These are phyloP conservation scores for Malurus elegans DNA, from an alignment of 2,113 vertebrate genomes.

Conservation along the genomic window DNA sequence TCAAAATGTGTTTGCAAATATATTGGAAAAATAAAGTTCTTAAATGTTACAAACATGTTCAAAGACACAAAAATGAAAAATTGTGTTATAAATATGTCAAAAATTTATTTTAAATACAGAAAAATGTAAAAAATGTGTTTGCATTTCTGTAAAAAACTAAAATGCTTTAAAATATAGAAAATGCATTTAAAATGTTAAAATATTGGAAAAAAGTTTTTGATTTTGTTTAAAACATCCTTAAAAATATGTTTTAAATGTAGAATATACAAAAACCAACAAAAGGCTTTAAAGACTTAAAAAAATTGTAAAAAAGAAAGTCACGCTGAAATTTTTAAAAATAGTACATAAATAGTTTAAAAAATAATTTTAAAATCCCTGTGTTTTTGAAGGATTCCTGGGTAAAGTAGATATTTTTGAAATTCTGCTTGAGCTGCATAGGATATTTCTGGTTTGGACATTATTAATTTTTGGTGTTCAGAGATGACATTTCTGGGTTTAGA, in stretches of 20 bases:
- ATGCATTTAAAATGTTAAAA: neutral
- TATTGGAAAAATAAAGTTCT: neutral
- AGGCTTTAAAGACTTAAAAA: fast-evolving
- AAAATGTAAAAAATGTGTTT: fast-evolving
- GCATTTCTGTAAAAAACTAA: neutral
- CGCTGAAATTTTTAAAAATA: fast-evolving
- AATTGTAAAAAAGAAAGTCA: neutral
- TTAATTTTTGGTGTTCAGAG: too few relatives aligned
- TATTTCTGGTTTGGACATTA: neutral
- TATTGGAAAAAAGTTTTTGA: neutral
- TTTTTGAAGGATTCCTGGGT: neutral
- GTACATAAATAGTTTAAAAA: fast-evolving
- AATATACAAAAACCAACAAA: neutral
- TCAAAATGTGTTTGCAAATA: neutral
- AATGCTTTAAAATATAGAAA: neutral
- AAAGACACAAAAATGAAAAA: neutral
- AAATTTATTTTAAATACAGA: fast-evolving
- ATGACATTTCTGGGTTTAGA: neutral
- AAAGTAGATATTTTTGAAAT: neutral
- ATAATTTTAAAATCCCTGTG: fast-evolving
- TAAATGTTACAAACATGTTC: fast-evolving
- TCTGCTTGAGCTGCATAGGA: neutral
- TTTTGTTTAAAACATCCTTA: neutral
- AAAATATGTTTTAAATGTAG: fast-evolving
- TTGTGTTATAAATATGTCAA: neutral